A percentile compares a stretch with the other conserved stretches of the same genome.
Conservation (phyloP, 2,797 vertebrate species). For the Eulemur albifrons region DNA sequence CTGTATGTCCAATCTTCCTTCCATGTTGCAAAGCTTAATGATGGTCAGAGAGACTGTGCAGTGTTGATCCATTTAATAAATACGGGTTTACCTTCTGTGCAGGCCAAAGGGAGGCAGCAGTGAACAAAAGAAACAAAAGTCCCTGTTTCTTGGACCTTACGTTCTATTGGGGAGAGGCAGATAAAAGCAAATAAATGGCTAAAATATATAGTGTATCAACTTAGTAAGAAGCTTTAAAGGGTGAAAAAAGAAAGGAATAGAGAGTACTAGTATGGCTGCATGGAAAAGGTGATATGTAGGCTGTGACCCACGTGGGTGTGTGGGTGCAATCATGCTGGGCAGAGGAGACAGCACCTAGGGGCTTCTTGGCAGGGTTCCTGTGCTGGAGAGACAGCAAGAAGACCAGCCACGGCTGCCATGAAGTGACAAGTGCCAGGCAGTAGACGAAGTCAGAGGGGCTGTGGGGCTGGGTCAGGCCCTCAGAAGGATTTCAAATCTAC, state of each 20-base stretch:
- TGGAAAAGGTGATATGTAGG: background rate
- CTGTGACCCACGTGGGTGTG: background rate
- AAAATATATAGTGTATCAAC: background rate
- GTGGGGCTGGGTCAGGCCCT: background rate
- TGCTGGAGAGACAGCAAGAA: background rate
- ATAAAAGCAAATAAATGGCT: background rate
- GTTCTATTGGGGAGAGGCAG: background rate
- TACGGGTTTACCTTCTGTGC: background rate
- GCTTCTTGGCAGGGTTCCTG: background rate
- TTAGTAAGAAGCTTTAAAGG: background rate
- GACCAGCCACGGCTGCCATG: background rate
- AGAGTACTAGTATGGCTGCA: background rate
- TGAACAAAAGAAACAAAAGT: background rate
- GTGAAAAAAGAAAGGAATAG: background rate
- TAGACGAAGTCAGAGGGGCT: background rate
- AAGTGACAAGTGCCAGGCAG: fast-evolving
- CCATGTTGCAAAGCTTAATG: background rate
- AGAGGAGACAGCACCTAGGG: fast-evolving
- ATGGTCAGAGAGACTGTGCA: background rate
- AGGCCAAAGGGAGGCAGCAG: background rate
- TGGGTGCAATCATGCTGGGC: background rate
- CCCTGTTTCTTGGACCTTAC: background rate
- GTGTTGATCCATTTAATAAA: background rate
- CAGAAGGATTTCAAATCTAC: no score
- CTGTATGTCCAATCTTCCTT: background rate